Base-by-base conservation (phyloP, 1,140 invertebrate species). In the Neodiprion fabricii region DNA sequence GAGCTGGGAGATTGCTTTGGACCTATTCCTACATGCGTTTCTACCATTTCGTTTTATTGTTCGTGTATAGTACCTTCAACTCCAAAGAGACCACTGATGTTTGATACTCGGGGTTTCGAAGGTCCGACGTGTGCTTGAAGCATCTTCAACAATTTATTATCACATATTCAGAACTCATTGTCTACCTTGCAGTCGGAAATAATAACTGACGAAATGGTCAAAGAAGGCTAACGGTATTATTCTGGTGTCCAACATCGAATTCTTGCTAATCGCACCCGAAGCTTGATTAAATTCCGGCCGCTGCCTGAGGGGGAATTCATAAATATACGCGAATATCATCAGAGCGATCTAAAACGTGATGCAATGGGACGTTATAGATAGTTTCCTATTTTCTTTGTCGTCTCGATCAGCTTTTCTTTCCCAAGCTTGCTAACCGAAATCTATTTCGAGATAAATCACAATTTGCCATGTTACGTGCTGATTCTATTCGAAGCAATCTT, bases 281-380 rank as follows among this genome's bases (percentile, higher is more conserved):
- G 53, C 11, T 61, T 61, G n/a, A 61, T 61, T 61, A 61, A 61
- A 61, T 61, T 61, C 53, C 53, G n/a, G 53, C n/a, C 11, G 53
- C 53, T 4, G n/a, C 11, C 53, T 9, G 53, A 61, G n/a, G 8
- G 53, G 9, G 9, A 61, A 61, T 61, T 3, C 9, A 61, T 61
- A 61, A 61, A 61, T 61, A 61, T 61, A 17, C 11, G 53, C n/a
- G n/a, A 61, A 9, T 61, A 17, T 8, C 11, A 0, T 61, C 53
- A 21, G n/a, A 17, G 11, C 11, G 9, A 61, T 61, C 11, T 5
- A 61, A 17, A 61, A 61, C 11, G n/a, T 61, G 53, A 61, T 12
- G n/a, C 2, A 61, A 61, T 61, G 5, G 53, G 9, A 61, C 2
- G 53, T 40, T 40, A 40, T 40, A 40, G 28, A 40, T 40, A 40